A percentile compares a stretch with the other conserved stretches of the same genome.
Evolutionary conservation across 2,113 vertebrate species (phyloP).

Genomic region (Grus americana): DNA sequence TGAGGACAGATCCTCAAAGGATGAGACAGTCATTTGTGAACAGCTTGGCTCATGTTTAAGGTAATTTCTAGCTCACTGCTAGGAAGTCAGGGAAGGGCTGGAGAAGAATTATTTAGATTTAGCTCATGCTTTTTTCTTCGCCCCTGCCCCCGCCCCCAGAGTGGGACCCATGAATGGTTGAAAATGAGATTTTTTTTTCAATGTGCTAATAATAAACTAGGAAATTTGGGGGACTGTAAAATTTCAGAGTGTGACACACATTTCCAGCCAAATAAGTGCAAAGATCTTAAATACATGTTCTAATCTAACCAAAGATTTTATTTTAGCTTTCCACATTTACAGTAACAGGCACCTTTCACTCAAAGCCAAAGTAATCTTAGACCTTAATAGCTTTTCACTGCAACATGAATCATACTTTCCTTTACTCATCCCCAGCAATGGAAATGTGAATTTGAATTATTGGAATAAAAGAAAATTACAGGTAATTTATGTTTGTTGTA

Average conservation of each 20-base stretch:
- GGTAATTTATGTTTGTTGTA: conserved; percentile 68
- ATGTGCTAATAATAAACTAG: background rate
- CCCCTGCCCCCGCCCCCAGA: too few relatives aligned
- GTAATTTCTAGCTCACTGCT: background rate
- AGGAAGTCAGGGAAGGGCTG: background rate
- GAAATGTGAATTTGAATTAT: conserved; percentile 61
- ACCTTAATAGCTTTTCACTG: conserved; percentile 28
- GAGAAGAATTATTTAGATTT: background rate
- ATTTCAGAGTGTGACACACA: background rate
- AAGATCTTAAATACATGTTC: background rate
- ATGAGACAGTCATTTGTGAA: background rate
- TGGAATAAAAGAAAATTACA: conserved; percentile 71
- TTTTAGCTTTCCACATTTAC: conserved; percentile 33
- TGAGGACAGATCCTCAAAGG: background rate
- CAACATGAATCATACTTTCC: conserved; percentile 22
- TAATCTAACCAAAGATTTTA: background rate
- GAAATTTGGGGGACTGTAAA: background rate
- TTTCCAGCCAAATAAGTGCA: background rate
- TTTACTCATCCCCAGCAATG: conserved; percentile 38
- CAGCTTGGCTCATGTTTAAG: background rate
- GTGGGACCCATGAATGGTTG: background rate
- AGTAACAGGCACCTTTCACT: conserved; percentile 52
- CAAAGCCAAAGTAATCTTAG: conserved; percentile 42
- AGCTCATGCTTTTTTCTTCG: background rate
- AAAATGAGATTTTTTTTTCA: background rate